Base-by-base conservation (phyloP, 2,113 vertebrate genomes). In the Columba livia region DNA sequence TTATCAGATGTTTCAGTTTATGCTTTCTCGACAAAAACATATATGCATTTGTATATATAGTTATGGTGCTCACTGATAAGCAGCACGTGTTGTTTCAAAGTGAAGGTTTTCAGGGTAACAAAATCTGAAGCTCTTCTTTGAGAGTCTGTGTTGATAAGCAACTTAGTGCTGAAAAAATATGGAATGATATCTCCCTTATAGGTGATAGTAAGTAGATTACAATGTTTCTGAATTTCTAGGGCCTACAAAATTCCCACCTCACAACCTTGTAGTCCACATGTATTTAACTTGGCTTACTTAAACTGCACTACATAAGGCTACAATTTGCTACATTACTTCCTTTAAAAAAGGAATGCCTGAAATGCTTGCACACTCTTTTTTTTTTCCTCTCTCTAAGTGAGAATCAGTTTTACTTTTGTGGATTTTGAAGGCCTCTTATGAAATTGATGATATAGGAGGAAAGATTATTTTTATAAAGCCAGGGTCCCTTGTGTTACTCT, bases 371-470 rank as follows among this genome's bases (percentile, higher is more conserved):
- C 2, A 2, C 16, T 47, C 21, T 66, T 61, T 69, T 84, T 38
- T 38, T 91, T 61, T 8, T 57, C 69, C 20, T 6, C 60, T 93
- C 54, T 90, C 24, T 84, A 64, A 88, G 88, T 80, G 69, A 92
- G 88, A 88, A 96, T 79, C 69, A 40, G 56, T 90, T 93, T 94
- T 95, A 87, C 85, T 92, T 92, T 84, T 83, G 83, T 90, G 94
- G 61, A 89, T 96, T 97, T 92, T 65, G 83, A 96, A 93, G 92
- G 73, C 73, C 82, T 95, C 94, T 97, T 94, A 95, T 94, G 79
- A 96, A 94, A 94, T 87, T 93, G 90, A 96, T 95, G 62, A 85
- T 90, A 94, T 36, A 94, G 73, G 72, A 72, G 40, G 88, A 93
- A 90, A 91, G 84, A 87, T 91, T 94, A 79, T 92, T 96, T 96